Base-by-base conservation (phyloP, 2,113 vertebrate species). In the Epinephelus fuscoguttatus region DNA sequence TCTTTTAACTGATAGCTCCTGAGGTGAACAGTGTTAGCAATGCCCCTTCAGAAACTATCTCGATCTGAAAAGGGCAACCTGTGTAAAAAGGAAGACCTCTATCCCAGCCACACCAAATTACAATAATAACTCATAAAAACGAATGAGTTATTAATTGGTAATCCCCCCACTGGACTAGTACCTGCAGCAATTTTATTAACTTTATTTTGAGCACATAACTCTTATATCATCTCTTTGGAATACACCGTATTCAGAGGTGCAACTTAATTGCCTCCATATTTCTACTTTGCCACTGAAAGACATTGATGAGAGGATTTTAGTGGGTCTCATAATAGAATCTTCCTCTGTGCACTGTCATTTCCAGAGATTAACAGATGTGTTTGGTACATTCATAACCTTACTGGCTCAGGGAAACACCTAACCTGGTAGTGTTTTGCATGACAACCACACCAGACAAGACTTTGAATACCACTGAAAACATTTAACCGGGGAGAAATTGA, bases 91-190 rank as follows among this genome's bases (percentile, higher is more conserved):
- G 56, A 25, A 69, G n/a, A 64, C 57, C 59, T 79, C 37, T 42
- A 61, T 72, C 45, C 19, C 75, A 84, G 49, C 30, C 50, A 55
- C 49, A 30, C 78, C 82, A 91, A 90, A 93, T 92, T 86, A 89
- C 80, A 70, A 87, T 81, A 87, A 93, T 90, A 92, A 88, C 90
- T 94, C 80, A 84, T 91, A 84, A 94, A 92, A 56, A 37, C 6
- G 64, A 90, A 84, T 83, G 84, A 75, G 72, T 91, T 91, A 90
- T 90, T 93, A 92, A 91, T 94, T 78, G 85, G 84, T 83, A 83
- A 7, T 53, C 68, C 8, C 68, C 91, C 82, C 76, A 70, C 88
- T 80, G 86, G 89, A 87, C 53, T 57, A 47, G 63, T 88, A 90
- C 84, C 86, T 84, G 75, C 77, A 92, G 80, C 86, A 74, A 88